A percentile compares a stretch with the other conserved stretches of the same genome.
Conservation (phyloP, 1,140 invertebrate genomes). For the Amphibalanus amphitrite region DNA sequence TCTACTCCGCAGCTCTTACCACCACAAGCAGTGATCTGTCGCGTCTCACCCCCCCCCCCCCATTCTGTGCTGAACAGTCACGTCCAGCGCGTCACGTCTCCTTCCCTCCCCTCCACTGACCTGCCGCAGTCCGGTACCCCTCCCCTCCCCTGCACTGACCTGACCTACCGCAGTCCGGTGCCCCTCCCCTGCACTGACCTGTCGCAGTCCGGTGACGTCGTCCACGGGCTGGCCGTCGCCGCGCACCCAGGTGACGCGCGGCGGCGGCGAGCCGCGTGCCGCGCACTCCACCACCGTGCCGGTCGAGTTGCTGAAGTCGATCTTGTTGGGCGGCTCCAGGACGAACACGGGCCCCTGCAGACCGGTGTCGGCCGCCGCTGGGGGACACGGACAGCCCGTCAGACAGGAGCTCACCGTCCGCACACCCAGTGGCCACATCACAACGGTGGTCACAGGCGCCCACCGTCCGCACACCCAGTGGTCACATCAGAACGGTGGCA, state of each 20-base stretch:
- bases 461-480: too few species aligned
- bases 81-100: too few species aligned
- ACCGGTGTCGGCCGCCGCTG: neutral
- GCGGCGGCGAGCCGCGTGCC: conserved; percentile 70
- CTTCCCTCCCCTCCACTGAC: conserved; percentile 34
- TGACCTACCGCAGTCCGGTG: too few species aligned
- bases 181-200: conserved; percentile 40
- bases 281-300: conserved; percentile 82
- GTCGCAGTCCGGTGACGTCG: conserved; percentile 68
- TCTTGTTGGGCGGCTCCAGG: conserved; percentile 70
- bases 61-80: too few species aligned
- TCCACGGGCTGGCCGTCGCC: conserved; percentile 70
- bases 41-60: too few species aligned
- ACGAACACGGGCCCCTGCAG: conserved; percentile 63
- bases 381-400: neutral
- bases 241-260: conserved; percentile 81
- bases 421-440: too few species aligned
- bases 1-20: too few species aligned
- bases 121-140: conserved; percentile 68
- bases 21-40: too few species aligned
- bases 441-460: too few species aligned
- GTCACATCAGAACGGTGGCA: too few species aligned
- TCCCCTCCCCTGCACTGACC: too few species aligned
- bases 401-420: too few species aligned
- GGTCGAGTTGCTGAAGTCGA: conserved; percentile 86